Percentiles rank a stretch among this genome's conserved stretches.
Evolutionary conservation across 2,888 invertebrate species (phyloP).

Genomic region (Nudaria mundana): DNA sequence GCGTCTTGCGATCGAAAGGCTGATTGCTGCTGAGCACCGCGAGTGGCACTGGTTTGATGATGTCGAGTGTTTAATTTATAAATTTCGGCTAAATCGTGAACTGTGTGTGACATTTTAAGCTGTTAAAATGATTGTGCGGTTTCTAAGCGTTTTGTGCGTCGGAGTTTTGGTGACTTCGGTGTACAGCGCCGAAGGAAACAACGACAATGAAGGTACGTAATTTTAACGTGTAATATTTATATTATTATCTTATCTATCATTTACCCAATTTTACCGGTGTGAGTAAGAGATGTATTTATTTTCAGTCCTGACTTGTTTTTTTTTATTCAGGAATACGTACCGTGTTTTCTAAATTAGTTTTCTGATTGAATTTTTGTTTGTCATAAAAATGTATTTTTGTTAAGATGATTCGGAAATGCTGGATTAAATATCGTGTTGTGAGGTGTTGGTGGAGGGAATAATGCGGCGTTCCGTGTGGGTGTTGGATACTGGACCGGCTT

Average conservation of each 20-base stretch:
- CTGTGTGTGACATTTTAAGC: conserved; percentile 62
- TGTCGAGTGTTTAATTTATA: conserved; percentile 74
- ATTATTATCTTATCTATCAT: conserved; percentile 53
- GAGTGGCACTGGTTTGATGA: conserved; percentile 71
- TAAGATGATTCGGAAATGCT: conserved; percentile 5
- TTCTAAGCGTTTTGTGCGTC: conserved; percentile 73
- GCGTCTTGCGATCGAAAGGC: no score
- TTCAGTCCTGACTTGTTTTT: conserved; percentile 22
- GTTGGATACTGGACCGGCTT: conserved; percentile 67
- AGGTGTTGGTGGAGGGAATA: conserved; percentile 38
- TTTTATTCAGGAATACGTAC: conserved; percentile 34
- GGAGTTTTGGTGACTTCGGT: conserved; percentile 75
- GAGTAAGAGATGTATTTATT: conserved; percentile 30
- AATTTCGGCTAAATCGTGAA: conserved; percentile 71
- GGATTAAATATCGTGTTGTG: conserved; percentile 15
- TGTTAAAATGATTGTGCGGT: conserved; percentile 80
- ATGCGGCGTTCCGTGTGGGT: conserved; percentile 58
- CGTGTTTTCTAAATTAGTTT: conserved; percentile 27
- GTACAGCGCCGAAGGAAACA: conserved; percentile 69
- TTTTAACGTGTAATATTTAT: conserved; percentile 53
- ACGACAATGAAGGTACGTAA: conserved; percentile 77
- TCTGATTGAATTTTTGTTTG: conserved; percentile 22
- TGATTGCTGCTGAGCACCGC: conserved; percentile 70
- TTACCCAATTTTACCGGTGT: conserved; percentile 31
- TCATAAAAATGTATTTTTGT: conserved; percentile 21